Base-by-base conservation (phyloP, 2,797 vertebrate genomes). In the Epinephelus awoara region DNA sequence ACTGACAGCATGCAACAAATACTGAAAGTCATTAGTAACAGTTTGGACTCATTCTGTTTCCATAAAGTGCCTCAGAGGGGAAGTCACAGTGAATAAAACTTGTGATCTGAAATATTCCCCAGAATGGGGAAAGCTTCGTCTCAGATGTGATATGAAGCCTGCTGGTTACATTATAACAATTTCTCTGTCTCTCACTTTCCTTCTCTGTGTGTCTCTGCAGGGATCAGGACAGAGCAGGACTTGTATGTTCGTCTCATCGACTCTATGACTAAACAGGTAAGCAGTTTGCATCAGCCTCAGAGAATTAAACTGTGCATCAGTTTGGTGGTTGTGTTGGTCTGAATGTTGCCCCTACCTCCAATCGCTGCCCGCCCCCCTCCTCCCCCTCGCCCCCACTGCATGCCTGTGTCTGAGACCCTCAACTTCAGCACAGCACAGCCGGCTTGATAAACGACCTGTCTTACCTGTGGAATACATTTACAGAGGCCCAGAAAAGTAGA, bases 201-300 rank as follows among this genome's bases (percentile, higher is more conserved):
- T 11, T 68, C 47, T 79, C 3, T 88, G 17, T 82, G 15, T 84
- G 21, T 80, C 38, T 76, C 38, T 73, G 84, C 88, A 99, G 98
- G 98, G 52, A 99, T 99, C 92, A 96, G 98, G 89, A 99, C 98
- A 44, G 98, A 99, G 89, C 98, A 99, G 93, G 98, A 99, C 94
- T 96, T 99, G 88, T 99, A 98, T 59, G 98, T 99, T 68, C 97
- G 98, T 34, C 96, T 99, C 91, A 99, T 99, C 72, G 98, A 99
- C 96, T 99, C 98, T 84, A 99, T 99, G 98, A 99, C 98, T 86
- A 99, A 99, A 94, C 98, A 99, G 97, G 98, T 99, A 95, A 94
- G 96, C 92, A 34, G 19, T 65, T 64, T 74, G 63, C 15, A 9
- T 84, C 17, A 57, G n/a, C 13, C 59, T 57, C 44, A 62, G 63